Evolutionary conservation across 2,888 invertebrate genomes (phyloP).

Genomic region (Antheraea assamensis): DNA sequence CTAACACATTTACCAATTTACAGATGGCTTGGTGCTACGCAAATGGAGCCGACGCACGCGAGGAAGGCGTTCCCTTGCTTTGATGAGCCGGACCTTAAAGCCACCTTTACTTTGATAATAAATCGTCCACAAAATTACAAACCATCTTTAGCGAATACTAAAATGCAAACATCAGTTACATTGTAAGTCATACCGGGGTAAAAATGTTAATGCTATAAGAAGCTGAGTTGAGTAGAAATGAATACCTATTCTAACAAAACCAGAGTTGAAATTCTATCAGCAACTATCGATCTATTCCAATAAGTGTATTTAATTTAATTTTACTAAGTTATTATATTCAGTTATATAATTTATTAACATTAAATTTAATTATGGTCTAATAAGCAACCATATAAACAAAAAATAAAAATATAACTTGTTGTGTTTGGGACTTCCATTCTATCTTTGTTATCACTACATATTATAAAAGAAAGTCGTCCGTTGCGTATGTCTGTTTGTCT

Average conservation of each 20-base stretch:
- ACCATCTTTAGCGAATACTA: constrained; percentile 63
- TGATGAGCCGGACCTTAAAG: constrained; percentile 83
- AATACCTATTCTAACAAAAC: neutral
- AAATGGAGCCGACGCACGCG: constrained; percentile 86
- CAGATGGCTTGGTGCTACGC: constrained; percentile 86
- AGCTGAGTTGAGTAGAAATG: neutral
- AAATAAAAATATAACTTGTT: no score
- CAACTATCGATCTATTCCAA: neutral
- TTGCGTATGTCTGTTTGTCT: no score
- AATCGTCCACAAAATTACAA: constrained; percentile 59
- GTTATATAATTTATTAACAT: neutral
- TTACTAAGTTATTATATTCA: neutral
- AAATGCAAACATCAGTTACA: constrained; percentile 41
- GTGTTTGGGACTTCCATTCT: no score
- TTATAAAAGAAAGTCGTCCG: no score
- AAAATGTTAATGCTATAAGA: neutral
- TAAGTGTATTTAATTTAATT: neutral
- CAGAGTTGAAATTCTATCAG: neutral
- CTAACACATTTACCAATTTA: constrained; percentile 33
- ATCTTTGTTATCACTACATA: no score
- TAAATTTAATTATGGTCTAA: neutral
- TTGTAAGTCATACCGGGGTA: constrained; percentile 52
- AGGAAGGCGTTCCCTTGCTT: constrained; percentile 90
- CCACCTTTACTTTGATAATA: constrained; percentile 70
- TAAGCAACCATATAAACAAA: no score